phyloP scores from a whole-genome alignment of 92 coral and sea anemone species.

The Porites rus region DNA sequence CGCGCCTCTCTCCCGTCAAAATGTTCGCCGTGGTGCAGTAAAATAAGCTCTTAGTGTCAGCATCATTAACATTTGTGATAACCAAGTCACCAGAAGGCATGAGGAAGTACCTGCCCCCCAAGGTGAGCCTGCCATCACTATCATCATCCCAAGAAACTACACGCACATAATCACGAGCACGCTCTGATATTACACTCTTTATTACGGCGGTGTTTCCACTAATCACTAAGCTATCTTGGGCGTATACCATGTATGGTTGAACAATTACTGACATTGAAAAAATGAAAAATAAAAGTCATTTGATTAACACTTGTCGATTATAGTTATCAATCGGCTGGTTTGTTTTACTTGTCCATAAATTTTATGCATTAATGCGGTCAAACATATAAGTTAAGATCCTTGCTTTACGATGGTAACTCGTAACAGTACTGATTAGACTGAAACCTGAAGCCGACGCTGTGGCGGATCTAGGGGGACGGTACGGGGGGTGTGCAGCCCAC shows the following conservation, averaged over 20 bases:
- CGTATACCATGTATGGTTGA: slow-evolving; percentile 80
- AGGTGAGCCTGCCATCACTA: slow-evolving; percentile 36
- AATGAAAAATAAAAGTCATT: too few species aligned
- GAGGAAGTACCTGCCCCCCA: slow-evolving; percentile 81
- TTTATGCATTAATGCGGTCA: too few species aligned
- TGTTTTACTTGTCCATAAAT: too few species aligned
- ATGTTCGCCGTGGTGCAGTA: slow-evolving; percentile 84
- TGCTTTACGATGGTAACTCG: too few species aligned
- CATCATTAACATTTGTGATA: slow-evolving; percentile 74
- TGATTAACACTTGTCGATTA: background rate
- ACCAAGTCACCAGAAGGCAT: slow-evolving; percentile 96
- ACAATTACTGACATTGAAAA: slow-evolving; percentile 64
- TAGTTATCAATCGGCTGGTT: background rate
- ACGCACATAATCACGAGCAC: slow-evolving; percentile 78
- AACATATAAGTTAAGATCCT: too few species aligned
- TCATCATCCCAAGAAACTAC: slow-evolving; percentile 84
- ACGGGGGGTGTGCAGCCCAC: too few species aligned
- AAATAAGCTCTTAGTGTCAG: slow-evolving; percentile 62
- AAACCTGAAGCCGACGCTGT: too few species aligned
- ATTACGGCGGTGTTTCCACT: slow-evolving; percentile 92
- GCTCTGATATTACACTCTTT: slow-evolving; percentile 72
- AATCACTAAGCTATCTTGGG: slow-evolving; percentile 77
- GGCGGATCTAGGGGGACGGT: too few species aligned
- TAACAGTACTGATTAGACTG: too few species aligned
- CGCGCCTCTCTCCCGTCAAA: slow-evolving; percentile 76